Percentiles rank a stretch among this genome's conserved stretches.
Evolutionary conservation across 2,113 vertebrate genomes (phyloP).

Genomic region (Chloroceryle aenea): DNA sequence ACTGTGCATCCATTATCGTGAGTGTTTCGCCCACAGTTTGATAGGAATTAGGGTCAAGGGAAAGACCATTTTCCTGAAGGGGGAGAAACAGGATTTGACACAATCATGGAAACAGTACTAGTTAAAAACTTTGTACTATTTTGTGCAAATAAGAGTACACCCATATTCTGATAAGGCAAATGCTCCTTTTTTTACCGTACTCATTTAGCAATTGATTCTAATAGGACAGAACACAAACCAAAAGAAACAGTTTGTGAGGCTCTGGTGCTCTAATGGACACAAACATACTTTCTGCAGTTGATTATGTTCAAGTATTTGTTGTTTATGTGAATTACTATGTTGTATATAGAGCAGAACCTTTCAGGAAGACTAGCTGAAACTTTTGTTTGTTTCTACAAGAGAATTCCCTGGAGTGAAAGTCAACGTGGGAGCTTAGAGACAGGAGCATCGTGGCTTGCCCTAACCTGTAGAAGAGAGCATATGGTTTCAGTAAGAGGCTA

Average conservation of each 20-base stretch:
- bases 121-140: neutral
- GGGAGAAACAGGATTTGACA: neutral
- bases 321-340: neutral
- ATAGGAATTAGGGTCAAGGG: neutral
- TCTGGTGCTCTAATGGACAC: neutral
- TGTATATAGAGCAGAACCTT: neutral
- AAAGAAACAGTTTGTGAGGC: rapidly evolving
- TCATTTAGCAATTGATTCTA: neutral
- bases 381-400: neutral
- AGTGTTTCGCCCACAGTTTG: neutral
- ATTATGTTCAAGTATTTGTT: neutral
- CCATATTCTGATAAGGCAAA: neutral
- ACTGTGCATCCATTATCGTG: neutral
- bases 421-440: neutral
- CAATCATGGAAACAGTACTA: neutral
- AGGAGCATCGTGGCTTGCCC: neutral
- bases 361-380: neutral
- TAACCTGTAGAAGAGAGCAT: neutral
- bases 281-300: neutral
- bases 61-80: neutral
- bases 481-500: slow-evolving; percentile 60
- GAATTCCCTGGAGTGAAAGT: neutral
- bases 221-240: neutral
- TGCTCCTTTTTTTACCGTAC: neutral
- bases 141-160: neutral